These are phyloP conservation scores for Bubo bubo DNA, from an alignment of 2,113 vertebrate species.

Conservation along the genomic window DNA sequence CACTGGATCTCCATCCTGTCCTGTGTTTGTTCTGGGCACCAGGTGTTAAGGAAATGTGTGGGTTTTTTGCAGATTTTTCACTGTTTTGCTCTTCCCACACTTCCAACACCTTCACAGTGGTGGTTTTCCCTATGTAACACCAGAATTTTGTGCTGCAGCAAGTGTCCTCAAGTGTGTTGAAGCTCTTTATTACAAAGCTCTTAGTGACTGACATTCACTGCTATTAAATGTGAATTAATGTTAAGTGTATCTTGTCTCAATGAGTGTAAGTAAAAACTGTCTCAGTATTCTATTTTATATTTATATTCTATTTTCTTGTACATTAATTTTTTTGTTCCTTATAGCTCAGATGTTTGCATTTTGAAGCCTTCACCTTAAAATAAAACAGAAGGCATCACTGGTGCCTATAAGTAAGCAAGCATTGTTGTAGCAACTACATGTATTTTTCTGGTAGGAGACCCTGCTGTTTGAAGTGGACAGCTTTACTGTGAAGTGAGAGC, in stretches of 20 bases:
- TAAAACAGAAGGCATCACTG: not conserved
- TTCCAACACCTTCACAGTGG: not conserved
- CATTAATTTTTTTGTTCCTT: not conserved
- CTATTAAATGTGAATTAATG: not conserved
- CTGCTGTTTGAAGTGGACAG: conserved; percentile 82
- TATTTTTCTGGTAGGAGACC: conserved; percentile 81
- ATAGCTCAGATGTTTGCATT: not conserved
- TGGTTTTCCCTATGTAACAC: not conserved
- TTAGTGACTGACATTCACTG: not conserved
- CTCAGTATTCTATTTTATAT: not conserved
- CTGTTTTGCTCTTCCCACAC: no score
- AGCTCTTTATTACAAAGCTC: not conserved
- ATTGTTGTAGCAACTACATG: not conserved
- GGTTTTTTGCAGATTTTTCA: no score
- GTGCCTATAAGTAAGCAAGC: not conserved
- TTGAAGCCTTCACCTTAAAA: not conserved
- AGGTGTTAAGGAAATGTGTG: no score
- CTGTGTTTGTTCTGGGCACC: no score
- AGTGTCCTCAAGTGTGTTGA: not conserved
- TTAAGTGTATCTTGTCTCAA: not conserved
- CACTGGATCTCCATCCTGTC: no score
- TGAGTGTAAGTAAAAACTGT: not conserved
- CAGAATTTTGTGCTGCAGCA: not conserved
- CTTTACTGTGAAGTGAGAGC: conserved; percentile 94
- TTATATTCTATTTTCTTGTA: not conserved